These are phyloP conservation scores for Orussus abietinus DNA, from an alignment of 1,140 invertebrate species.

Conservation along the genomic window DNA sequence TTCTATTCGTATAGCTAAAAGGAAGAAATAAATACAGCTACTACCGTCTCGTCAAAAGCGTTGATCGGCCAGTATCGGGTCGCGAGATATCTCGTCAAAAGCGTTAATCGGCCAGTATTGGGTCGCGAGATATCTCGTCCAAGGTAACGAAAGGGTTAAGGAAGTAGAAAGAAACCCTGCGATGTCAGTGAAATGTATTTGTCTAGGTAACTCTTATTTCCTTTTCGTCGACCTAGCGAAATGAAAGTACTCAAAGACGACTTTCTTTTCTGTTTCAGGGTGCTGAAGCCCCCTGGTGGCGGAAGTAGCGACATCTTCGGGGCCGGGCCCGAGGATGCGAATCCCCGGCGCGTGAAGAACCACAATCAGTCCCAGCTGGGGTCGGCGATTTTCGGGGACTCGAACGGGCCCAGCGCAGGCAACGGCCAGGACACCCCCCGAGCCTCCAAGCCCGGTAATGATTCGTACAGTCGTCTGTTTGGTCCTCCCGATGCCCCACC, in stretches of 20 bases:
- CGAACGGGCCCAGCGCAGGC: constrained; percentile 25
- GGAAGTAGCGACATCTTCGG: constrained; percentile 64
- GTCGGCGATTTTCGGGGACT: constrained; percentile 43
- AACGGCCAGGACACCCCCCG: constrained; percentile 36
- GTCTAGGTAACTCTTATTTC: constrained; percentile 2
- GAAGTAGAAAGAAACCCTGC: no score
- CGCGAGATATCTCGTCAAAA: no score
- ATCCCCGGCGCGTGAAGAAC: constrained; percentile 43
- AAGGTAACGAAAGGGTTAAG: no score
- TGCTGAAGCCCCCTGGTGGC: constrained; percentile 65
- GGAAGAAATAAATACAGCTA: no score
- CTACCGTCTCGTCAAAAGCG: no score
- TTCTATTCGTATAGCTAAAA: no score
- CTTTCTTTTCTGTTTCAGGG: constrained; percentile 45
- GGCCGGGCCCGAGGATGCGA: constrained; percentile 34
- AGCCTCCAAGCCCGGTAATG: constrained; percentile 52
- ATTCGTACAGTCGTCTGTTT: constrained; percentile 54
- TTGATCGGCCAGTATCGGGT: no score
- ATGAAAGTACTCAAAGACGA: no score
- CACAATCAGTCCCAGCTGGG: constrained; percentile 45
- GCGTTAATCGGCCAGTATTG: no score
- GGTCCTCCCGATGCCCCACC: constrained; percentile 49
- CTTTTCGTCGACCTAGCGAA: constrained; percentile 6
- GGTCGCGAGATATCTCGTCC: no score
- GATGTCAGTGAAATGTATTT: no score